These are phyloP conservation scores for Neoaliturus tenellus DNA, from an alignment of 2,888 invertebrate genomes.

Conservation along the genomic window DNA sequence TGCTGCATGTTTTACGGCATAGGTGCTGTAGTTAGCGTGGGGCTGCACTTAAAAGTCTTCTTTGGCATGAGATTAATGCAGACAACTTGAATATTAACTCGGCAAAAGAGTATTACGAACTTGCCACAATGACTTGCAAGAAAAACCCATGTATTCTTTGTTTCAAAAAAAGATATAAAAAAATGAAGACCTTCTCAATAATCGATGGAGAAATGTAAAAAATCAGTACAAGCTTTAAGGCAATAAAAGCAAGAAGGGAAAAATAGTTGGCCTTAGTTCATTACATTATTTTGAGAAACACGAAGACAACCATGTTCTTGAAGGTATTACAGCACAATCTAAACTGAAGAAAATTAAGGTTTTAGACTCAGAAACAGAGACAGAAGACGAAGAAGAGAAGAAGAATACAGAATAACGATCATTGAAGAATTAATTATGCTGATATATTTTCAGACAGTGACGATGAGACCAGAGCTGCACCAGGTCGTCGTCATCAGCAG, in stretches of 20 bases:
- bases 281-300: conserved; percentile 35
- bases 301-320: conserved; percentile 6
- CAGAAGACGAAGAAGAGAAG: neutral
- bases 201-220: conserved; percentile 11
- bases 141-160: conserved; percentile 21
- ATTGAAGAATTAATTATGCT: conserved; percentile 1
- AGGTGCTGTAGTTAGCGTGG: conserved; percentile 45
- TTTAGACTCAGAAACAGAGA: conserved; percentile 5
- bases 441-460: conserved; percentile 19
- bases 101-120: conserved; percentile 31
- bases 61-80: conserved; percentile 28
- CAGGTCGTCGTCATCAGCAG: conserved; percentile 24
- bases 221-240: neutral
- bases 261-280: conserved; percentile 16
- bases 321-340: conserved; percentile 4
- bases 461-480: neutral
- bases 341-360: conserved; percentile 6
- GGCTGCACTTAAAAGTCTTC: conserved; percentile 4
- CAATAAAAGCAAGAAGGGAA: neutral
- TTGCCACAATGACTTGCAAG: neutral
- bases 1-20: conserved; percentile 37
- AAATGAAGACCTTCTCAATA: conserved; percentile 34
- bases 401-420: neutral
- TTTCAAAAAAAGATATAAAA: conserved; percentile 37
- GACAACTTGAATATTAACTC: conserved; percentile 28